phyloP scores from a whole-genome alignment of 2,113 vertebrate species.

The Apteryx owenii region DNA sequence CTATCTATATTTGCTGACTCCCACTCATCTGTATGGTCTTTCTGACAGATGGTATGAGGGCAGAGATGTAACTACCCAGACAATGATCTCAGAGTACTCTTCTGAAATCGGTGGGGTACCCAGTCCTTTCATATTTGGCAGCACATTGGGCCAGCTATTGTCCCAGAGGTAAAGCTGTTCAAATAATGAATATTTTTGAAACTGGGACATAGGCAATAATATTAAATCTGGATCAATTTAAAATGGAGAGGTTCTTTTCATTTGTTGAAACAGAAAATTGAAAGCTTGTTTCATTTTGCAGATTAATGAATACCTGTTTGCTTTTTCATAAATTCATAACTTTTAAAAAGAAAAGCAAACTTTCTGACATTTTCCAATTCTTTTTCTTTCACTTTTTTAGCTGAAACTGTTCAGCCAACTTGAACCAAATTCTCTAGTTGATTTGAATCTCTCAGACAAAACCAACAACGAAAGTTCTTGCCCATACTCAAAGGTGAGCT shows the following conservation, averaged over 20 bases:
- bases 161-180: neutral
- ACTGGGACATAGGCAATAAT: neutral
- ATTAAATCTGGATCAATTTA: neutral
- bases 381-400: neutral
- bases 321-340: neutral
- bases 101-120: neutral
- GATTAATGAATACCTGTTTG: neutral
- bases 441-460: neutral
- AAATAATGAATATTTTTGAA: neutral
- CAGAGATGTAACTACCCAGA: neutral
- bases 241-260: neutral
- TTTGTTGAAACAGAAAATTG: neutral
- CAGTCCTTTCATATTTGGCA: neutral
- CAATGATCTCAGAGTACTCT: neutral
- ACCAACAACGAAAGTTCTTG: neutral
- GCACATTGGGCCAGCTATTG: neutral
- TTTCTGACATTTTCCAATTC: neutral
- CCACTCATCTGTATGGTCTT: neutral
- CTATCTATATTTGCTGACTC: neutral
- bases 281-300: neutral
- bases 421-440: neutral
- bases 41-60: neutral
- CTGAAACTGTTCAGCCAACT: neutral
- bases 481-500: neutral
- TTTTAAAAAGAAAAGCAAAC: neutral